phyloP scores from a whole-genome alignment of 2,888 invertebrate genomes.

The Eurytoma californica region DNA sequence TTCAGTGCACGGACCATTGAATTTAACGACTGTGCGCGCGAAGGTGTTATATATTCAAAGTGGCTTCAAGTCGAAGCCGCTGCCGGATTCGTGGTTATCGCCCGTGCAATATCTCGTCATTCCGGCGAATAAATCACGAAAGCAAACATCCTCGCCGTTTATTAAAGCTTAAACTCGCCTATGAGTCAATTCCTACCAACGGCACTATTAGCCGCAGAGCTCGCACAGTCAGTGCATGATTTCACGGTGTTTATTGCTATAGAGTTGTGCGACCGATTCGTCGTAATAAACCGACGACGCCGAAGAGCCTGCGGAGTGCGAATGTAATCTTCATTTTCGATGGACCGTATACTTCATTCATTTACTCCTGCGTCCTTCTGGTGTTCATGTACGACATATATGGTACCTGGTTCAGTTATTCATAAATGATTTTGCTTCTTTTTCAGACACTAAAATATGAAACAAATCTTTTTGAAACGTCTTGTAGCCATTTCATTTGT shows the following conservation, averaged over 20 bases:
- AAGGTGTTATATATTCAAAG: constrained; percentile 58
- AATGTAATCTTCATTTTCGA: not conserved
- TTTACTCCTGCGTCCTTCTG: too few species aligned
- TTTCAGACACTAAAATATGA: too few species aligned
- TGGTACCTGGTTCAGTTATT: too few species aligned
- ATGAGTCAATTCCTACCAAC: constrained; percentile 64
- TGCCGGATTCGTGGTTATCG: constrained; percentile 53
- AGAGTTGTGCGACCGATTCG: not conserved
- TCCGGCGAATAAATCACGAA: constrained; percentile 64
- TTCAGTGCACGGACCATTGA: constrained; percentile 58
- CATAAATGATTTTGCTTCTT: too few species aligned
- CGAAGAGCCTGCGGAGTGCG: not conserved
- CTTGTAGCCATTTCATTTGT: too few species aligned
- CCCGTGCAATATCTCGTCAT: constrained; percentile 59
- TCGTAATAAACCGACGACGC: not conserved
- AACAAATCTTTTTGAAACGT: too few species aligned
- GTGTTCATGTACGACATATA: too few species aligned
- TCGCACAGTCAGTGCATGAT: constrained; percentile 30
- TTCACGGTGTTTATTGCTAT: constrained; percentile 37
- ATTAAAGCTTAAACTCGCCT: constrained; percentile 63
- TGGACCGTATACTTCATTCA: not conserved
- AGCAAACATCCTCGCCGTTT: constrained; percentile 61
- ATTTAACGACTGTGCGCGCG: constrained; percentile 63
- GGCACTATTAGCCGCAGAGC: constrained; percentile 26
- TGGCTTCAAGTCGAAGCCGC: constrained; percentile 59